These are phyloP conservation scores for Dendrocincla fuliginosa DNA, from an alignment of 2,797 vertebrate genomes.

Conservation along the genomic window DNA sequence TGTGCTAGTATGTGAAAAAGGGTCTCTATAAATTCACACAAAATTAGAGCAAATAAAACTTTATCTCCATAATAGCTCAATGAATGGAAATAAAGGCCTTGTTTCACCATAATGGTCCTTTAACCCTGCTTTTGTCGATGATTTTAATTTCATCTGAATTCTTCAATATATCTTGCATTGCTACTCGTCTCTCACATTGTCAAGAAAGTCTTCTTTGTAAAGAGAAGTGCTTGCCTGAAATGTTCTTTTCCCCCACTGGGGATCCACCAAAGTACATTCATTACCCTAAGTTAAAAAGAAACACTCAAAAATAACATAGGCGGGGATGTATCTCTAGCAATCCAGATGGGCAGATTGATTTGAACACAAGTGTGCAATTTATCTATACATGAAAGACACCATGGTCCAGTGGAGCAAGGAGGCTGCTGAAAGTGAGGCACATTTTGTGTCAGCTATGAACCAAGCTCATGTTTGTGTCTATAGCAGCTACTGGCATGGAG, in stretches of 20 bases:
- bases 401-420: neutral
- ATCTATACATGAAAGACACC: neutral
- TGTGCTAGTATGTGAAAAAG: neutral
- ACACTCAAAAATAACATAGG: neutral
- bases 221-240: neutral
- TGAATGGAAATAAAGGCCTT: constrained; percentile 9
- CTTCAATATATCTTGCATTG: neutral
- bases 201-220: neutral
- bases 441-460: neutral
- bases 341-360: neutral
- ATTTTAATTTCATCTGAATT: constrained; percentile 22
- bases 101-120: neutral
- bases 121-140: neutral
- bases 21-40: neutral
- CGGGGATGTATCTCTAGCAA: neutral
- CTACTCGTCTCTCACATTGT: neutral
- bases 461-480: neutral
- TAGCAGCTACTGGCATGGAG: neutral
- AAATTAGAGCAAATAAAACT: neutral
- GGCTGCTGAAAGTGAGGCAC: neutral
- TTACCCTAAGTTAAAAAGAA: constrained; percentile 24
- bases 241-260: neutral
- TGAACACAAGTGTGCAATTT: neutral
- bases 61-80: neutral
- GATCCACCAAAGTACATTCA: constrained; percentile 2